Percentiles rank a stretch among this genome's conserved stretches.
Evolutionary conservation across 1,140 invertebrate genomes (phyloP).

Genomic region (Euura lappo): DNA sequence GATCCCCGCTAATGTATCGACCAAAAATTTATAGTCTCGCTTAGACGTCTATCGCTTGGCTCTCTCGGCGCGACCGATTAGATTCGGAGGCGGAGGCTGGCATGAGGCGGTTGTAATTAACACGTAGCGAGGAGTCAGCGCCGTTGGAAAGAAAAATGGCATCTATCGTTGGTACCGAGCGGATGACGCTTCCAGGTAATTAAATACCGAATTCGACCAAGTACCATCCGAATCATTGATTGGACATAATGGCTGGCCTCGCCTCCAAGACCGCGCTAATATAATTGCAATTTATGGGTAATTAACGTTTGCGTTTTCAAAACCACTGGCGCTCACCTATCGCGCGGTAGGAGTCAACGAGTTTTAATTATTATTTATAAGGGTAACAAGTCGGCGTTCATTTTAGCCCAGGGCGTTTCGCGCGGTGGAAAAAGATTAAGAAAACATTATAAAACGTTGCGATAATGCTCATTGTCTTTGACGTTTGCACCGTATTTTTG

Average conservation of each 20-base stretch:
- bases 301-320: slow-evolving; percentile 24
- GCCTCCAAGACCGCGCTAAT: slow-evolving; percentile 18
- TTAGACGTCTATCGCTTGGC: slow-evolving; percentile 23
- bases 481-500: slow-evolving; percentile 7
- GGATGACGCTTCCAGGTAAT: slow-evolving; percentile 20
- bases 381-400: not conserved
- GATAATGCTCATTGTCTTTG: slow-evolving; percentile 20
- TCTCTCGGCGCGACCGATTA: slow-evolving; percentile 32
- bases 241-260: slow-evolving; percentile 26
- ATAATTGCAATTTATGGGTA: slow-evolving; percentile 36
- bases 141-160: not conserved
- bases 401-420: too few relatives aligned
- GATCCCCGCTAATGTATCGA: slow-evolving; percentile 34
- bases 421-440: too few relatives aligned
- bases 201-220: slow-evolving; percentile 29
- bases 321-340: not conserved
- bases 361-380: slow-evolving; percentile 8
- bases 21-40: slow-evolving; percentile 39
- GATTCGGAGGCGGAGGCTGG: slow-evolving; percentile 32
- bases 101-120: slow-evolving; percentile 38
- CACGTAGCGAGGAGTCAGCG: slow-evolving; percentile 15
- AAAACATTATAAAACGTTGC: too few relatives aligned
- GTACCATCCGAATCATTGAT: slow-evolving; percentile 22
- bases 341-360: not conserved
- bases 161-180: not conserved